phyloP scores from a whole-genome alignment of 2,888 invertebrate species.

The Allophyes oxyacanthae region DNA sequence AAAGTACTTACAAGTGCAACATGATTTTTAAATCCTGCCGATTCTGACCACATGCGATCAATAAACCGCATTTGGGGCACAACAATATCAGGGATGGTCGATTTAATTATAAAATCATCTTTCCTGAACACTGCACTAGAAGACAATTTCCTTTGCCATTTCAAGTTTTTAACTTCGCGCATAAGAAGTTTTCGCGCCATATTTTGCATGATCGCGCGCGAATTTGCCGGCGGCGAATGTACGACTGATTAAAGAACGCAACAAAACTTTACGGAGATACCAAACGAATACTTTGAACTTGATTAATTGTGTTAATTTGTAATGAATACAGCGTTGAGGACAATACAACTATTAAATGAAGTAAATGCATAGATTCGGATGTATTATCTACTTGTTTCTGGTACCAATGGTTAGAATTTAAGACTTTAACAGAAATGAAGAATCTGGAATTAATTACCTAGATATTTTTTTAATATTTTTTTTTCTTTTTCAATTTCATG shows the following conservation, averaged over 20 bases:
- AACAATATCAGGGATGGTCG: constrained; percentile 72
- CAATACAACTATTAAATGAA: too few relatives aligned
- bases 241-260: constrained; percentile 60
- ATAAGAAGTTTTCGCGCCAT: constrained; percentile 77
- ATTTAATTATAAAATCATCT: constrained; percentile 76
- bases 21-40: constrained; percentile 70
- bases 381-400: too few relatives aligned
- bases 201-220: constrained; percentile 70
- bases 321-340: constrained; percentile 3
- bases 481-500: too few relatives aligned
- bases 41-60: constrained; percentile 76
- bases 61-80: constrained; percentile 74
- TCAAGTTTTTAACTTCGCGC: constrained; percentile 76
- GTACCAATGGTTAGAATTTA: too few relatives aligned
- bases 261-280: constrained; percentile 9
- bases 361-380: too few relatives aligned
- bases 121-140: constrained; percentile 65
- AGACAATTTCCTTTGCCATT: constrained; percentile 73
- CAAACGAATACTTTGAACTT: constrained; percentile 53
- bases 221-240: constrained; percentile 50
- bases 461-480: too few relatives aligned
- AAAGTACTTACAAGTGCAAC: constrained; percentile 77
- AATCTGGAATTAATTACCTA: too few relatives aligned
- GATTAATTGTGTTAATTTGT: constrained; percentile 40
- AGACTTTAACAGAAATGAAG: too few relatives aligned